Evolutionary conservation across 2,888 invertebrate species (phyloP), one percentile per base, ranked within the genome.

Genomic region (Lycophotia porphyrea): DNA sequence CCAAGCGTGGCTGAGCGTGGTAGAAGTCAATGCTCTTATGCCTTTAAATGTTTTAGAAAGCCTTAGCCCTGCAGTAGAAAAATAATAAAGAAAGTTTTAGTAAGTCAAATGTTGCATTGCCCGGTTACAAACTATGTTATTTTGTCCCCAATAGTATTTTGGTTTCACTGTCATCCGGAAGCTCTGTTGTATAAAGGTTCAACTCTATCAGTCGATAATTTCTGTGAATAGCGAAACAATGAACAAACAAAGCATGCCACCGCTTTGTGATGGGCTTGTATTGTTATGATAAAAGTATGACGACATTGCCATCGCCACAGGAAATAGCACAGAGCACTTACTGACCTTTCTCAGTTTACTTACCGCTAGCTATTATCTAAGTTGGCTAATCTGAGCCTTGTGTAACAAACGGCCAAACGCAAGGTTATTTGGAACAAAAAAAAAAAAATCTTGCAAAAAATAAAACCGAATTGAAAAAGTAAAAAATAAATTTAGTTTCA

Each of bases 171-270:
- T 24, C 15, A 34, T 27, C 47, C 55, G 58, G 47, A 67, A 75
- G 66, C 31, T 49, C 9, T 27, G 1, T 44, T 31, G 7, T n/a
- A 36, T n/a, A 55, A 55, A 76, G 36, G 36, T 39, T 18, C 66
- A 76, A 58, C 11, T 31, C 44, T 67, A 67, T 67, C n/a, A 34
- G 31, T 76, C 39, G 34, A 61, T 68, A 60, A 60, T 42, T 77
- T 77, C 70, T n/a, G 36, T 63, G 71, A 77, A 77, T 36, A 55
- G 13, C 15, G 39, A 64, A 71, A 77, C 78, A 77, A 78, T 78
- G 78, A 36, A 71, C 63, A 71, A 44, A 71, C 55, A 64, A 49
- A 71, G 78, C 18, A 58, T 39, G 49, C 36, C 42, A 31, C 13
- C 13, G 67, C 49, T 60, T 78, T 73, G 42, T 78, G 34, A 63